A percentile compares a stretch with the other conserved stretches of the same genome.
phyloP scores from a whole-genome alignment of 1,140 invertebrate species.

The Habropoda laboriosa region DNA sequence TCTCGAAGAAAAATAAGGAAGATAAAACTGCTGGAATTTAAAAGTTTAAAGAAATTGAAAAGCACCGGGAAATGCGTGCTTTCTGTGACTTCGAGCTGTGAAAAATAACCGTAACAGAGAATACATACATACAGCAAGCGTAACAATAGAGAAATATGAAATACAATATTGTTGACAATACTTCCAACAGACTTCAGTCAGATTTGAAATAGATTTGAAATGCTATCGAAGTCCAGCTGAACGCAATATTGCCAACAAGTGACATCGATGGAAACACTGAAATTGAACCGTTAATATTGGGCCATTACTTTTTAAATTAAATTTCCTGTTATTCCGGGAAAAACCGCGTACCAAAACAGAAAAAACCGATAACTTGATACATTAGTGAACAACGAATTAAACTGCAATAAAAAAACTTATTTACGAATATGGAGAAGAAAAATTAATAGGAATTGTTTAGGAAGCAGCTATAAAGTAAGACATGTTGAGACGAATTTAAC shows the following conservation, averaged over 20 bases:
- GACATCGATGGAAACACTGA: not conserved
- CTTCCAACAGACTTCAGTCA: conserved; percentile 26
- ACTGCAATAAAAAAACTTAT: not conserved
- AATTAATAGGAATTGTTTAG: no score
- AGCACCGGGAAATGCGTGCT: not conserved
- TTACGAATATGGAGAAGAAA: no score
- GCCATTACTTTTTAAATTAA: not conserved
- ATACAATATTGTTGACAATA: conserved; percentile 15
- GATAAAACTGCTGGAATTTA: not conserved
- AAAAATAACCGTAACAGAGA: not conserved
- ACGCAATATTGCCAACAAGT: not conserved
- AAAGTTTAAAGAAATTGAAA: not conserved
- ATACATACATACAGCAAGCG: no score
- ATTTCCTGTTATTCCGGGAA: no score
- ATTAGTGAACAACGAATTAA: not conserved
- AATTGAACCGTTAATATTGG: conserved; percentile 6
- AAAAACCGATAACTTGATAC: not conserved
- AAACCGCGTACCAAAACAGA: not conserved
- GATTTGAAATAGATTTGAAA: conserved; percentile 26
- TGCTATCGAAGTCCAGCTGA: not conserved
- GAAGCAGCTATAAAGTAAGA: no score
- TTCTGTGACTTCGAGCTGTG: not conserved
- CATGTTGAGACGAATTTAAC: no score
- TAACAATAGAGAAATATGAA: not conserved
- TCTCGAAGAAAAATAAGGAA: no score